Percentiles rank a stretch among this genome's conserved stretches.
Conservation (phyloP, 2,797 vertebrate genomes). For the Sciaenops ocellatus region DNA sequence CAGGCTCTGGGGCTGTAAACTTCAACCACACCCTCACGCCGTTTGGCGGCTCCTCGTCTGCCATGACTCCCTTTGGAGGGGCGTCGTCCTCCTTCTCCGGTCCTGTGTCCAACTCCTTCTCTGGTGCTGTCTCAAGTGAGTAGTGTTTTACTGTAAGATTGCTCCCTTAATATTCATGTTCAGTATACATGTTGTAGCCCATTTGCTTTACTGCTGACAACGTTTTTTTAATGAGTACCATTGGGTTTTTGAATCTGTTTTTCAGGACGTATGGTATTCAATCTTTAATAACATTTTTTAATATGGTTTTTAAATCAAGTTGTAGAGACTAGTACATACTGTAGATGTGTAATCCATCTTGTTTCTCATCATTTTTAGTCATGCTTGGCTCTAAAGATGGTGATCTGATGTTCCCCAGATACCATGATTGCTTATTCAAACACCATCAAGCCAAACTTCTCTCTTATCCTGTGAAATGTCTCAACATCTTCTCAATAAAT, state of each 20-base stretch:
- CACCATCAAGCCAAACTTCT: no score
- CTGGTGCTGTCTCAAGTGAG: constrained; percentile 91
- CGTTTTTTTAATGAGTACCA: background rate
- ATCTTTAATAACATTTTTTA: constrained; percentile 6
- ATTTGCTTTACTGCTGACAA: no score
- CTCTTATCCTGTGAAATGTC: no score
- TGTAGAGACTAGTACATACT: background rate
- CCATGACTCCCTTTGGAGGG: constrained; percentile 94
- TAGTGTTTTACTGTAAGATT: constrained; percentile 1
- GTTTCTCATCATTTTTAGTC: constrained; percentile 7
- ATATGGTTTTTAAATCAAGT: constrained; percentile 10
- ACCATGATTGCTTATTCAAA: no score
- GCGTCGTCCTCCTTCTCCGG: constrained; percentile 91
- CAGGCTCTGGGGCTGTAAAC: constrained; percentile 86
- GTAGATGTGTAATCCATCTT: constrained; percentile 32
- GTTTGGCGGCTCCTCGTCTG: constrained; percentile 91
- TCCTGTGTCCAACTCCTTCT: constrained; percentile 90
- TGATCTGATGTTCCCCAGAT: background rate
- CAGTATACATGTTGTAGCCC: no score
- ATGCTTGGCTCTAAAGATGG: background rate
- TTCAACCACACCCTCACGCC: constrained; percentile 93
- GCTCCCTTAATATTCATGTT: no score
- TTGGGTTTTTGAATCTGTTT: background rate
- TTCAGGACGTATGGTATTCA: background rate
- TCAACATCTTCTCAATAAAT: no score